Conservation (phyloP, 2,888 invertebrate species). For the Spodoptera picta region DNA sequence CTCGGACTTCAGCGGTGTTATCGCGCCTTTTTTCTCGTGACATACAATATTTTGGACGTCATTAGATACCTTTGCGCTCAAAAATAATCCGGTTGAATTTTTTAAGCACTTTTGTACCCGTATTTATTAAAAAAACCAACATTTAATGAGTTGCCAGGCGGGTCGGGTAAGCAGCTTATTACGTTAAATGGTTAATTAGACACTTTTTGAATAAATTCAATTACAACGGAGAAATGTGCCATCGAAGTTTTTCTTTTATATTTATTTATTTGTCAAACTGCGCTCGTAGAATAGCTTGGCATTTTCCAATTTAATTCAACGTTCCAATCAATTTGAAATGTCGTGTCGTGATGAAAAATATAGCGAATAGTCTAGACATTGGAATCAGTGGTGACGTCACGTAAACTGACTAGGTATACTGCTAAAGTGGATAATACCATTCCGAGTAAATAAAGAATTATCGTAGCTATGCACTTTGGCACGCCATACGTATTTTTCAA, state of each 20-base stretch:
- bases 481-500: slow-evolving; percentile 24
- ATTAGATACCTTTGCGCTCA: slow-evolving; percentile 29
- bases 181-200: slow-evolving; percentile 5
- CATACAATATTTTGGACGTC: slow-evolving; percentile 35
- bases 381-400: slow-evolving; percentile 31
- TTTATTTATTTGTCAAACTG: slow-evolving; percentile 1
- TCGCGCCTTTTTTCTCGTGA: slow-evolving; percentile 34
- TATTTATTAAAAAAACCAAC: slow-evolving; percentile 12
- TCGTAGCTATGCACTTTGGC: slow-evolving; percentile 28
- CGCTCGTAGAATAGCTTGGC: slow-evolving; percentile 9
- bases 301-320: slow-evolving; percentile 21
- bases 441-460: slow-evolving; percentile 37
- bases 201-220: not conserved
- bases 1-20: slow-evolving; percentile 35
- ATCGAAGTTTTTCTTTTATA: not conserved
- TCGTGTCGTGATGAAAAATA: slow-evolving; percentile 23
- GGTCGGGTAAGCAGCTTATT: slow-evolving; percentile 5
- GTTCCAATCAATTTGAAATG: slow-evolving; percentile 42
- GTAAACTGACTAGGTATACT: slow-evolving; percentile 32
- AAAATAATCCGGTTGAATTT: slow-evolving; percentile 36
- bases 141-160: slow-evolving; percentile 25
- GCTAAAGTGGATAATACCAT: slow-evolving; percentile 24
- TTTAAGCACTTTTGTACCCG: slow-evolving; percentile 9
- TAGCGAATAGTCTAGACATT: slow-evolving; percentile 39
- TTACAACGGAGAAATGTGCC: not conserved